A percentile compares a stretch with the other conserved stretches of the same genome.
These are phyloP conservation scores for Agriopis marginaria DNA, from an alignment of 2,888 invertebrate species.

Conservation along the genomic window DNA sequence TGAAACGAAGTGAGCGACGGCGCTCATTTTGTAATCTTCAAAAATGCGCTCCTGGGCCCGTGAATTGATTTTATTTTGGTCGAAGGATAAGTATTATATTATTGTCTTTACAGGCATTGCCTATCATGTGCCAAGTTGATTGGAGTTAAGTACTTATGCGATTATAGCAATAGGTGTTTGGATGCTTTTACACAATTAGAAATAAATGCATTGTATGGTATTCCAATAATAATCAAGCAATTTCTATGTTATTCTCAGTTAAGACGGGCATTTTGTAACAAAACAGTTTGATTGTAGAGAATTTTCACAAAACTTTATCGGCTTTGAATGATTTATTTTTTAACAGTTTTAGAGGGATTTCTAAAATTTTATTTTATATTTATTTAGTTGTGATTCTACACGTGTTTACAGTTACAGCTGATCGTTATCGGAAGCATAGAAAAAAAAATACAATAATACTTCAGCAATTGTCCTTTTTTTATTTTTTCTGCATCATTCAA, in stretches of 20 bases:
- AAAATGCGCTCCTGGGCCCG: no score
- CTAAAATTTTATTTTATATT: slow-evolving; percentile 46
- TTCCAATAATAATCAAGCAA: slow-evolving; percentile 68
- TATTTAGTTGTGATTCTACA: slow-evolving; percentile 71
- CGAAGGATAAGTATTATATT: background rate
- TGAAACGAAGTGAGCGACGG: no score
- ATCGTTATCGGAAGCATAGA: slow-evolving; percentile 72
- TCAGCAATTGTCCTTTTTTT: slow-evolving; percentile 42
- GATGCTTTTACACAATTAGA: slow-evolving; percentile 84
- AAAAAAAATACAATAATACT: slow-evolving; percentile 47
- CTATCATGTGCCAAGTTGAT: slow-evolving; percentile 17
- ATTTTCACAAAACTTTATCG: slow-evolving; percentile 51
- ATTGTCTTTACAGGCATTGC: slow-evolving; percentile 8
- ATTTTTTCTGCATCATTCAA: background rate
- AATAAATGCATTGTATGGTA: slow-evolving; percentile 77
- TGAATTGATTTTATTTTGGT: no score
- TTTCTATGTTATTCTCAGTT: slow-evolving; percentile 71
- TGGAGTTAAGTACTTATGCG: slow-evolving; percentile 52
- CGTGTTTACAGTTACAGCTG: slow-evolving; percentile 64
- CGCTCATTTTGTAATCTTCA: no score
- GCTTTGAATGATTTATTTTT: slow-evolving; percentile 47
- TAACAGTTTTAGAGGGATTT: slow-evolving; percentile 50
- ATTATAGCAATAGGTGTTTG: slow-evolving; percentile 81
- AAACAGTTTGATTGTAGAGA: slow-evolving; percentile 39
- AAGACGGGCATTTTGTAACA: slow-evolving; percentile 80